Conservation (phyloP, 2,888 invertebrate species). For the Heliconius ismenius region DNA sequence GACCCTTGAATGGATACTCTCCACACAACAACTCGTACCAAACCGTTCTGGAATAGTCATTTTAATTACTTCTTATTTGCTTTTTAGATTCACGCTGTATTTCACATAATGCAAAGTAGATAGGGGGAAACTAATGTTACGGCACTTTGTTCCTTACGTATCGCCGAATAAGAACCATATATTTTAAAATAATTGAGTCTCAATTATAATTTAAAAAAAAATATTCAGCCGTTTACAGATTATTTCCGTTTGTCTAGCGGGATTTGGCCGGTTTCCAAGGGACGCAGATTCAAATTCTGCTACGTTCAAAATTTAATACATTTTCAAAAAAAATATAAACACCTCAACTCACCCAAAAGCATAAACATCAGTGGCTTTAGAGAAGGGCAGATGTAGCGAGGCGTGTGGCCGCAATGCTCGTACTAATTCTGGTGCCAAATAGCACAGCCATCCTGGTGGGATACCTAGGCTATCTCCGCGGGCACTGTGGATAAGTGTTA, state of each 20-base stretch:
- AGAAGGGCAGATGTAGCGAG: conserved; percentile 93
- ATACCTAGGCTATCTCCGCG: conserved; percentile 91
- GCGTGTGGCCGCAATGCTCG: conserved; percentile 92
- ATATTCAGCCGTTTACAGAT: no score
- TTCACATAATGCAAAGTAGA: neutral
- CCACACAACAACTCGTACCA: conserved; percentile 99
- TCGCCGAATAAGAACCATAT: no score
- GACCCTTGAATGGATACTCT: conserved; percentile 97
- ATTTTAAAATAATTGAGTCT: no score
- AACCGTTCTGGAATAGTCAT: conserved; percentile 87
- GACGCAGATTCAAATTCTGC: no score
- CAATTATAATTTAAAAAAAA: no score
- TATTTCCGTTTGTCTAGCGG: no score
- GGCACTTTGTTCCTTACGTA: no score
- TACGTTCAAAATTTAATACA: no score
- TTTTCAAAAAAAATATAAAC: neutral
- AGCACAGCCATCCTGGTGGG: conserved; percentile 99
- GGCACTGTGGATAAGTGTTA: conserved; percentile 51
- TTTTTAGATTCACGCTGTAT: neutral
- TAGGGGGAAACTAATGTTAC: neutral
- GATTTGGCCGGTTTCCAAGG: no score
- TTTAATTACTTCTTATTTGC: neutral
- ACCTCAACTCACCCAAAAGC: conserved; percentile 75
- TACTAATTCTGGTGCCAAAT: conserved; percentile 97
- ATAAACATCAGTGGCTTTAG: conserved; percentile 96